Evolutionary conservation across 2,888 invertebrate species (phyloP).

Genomic region (Caenorhabditis sulstoni): DNA sequence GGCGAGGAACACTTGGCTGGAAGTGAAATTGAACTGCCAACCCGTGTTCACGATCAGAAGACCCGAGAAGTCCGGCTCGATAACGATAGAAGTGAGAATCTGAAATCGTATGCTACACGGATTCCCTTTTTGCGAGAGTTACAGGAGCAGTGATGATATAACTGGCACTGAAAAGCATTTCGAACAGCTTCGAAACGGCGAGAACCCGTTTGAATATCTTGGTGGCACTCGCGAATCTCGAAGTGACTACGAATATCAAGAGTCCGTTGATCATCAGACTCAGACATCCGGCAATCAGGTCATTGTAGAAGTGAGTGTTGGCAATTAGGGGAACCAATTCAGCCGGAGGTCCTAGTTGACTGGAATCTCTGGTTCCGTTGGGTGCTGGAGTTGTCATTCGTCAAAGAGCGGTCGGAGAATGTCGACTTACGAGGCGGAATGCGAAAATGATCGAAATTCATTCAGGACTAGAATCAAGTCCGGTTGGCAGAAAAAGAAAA

Average conservation of each 20-base stretch:
- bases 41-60: slow-evolving; percentile 41
- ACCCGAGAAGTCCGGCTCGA: slow-evolving; percentile 17
- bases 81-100: slow-evolving; percentile 22
- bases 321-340: slow-evolving; percentile 40
- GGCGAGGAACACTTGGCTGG: slow-evolving; percentile 23
- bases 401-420: neutral
- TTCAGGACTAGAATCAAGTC: neutral
- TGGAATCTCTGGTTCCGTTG: slow-evolving; percentile 7
- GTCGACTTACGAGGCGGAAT: slow-evolving; percentile 24
- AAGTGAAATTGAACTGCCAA: slow-evolving; percentile 42
- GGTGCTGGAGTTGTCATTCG: slow-evolving; percentile 26
- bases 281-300: slow-evolving; percentile 35
- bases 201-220: slow-evolving; percentile 30
- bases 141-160: slow-evolving; percentile 43
- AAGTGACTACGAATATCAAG: slow-evolving; percentile 31
- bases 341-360: slow-evolving; percentile 30
- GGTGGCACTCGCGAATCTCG: slow-evolving; percentile 8
- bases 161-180: slow-evolving; percentile 28
- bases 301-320: slow-evolving; percentile 32
- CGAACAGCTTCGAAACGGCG: slow-evolving; percentile 12
- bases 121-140: neutral
- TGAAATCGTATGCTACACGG: neutral
- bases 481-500: neutral
- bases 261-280: slow-evolving; percentile 24
- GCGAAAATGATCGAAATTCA: slow-evolving; percentile 22